Base-by-base conservation (phyloP, 2,888 invertebrate genomes). In the Dicyrtoma fusca region DNA sequence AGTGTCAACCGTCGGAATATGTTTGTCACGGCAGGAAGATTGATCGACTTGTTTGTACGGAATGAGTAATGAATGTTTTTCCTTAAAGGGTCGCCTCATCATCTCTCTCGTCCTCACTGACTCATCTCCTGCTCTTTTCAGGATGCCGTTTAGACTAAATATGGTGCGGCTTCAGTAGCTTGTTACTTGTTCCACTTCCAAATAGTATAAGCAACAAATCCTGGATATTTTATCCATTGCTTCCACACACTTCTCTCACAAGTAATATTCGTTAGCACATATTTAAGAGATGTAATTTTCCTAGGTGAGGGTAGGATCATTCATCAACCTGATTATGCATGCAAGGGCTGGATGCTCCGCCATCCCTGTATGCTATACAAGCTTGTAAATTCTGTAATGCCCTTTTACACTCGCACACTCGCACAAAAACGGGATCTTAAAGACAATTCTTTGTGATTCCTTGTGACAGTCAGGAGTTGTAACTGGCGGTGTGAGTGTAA, bases 21-120 rank as follows among this genome's bases (percentile, higher is more conserved):
- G 71, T 74, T 71, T 74, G 74, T 74, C 74, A 74, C 71, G 57
- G 55, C 66, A 34, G 55, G 62, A 70, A 74, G 74, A 74, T 74
- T 66, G 74, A 74, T 74, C 71, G 71, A 71, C 68, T 59, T 74
- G 63, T 71, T 73, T 59, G 57, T 26, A 17, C 14, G 26, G 71
- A 71, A 64, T 64, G 71, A 71, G 71, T 71, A 71, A 71, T 71
- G 71, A 71, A 57, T 71, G 34, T 53, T 42, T 71, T 53, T 64
- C 34, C 34, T 34, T 34, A 34, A 34, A 34, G 34, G 34, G 34
- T 34, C 44, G 63, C 49, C 21, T 21, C 55, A 6, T 59, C 14
- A 14, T 49, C 49, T 47, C 25, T n/a, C 61, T 26, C 14, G 42
- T 61, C 14, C 61, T n/a, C 34, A 34, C 26, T 26, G 17, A 17